Conservation (phyloP, 2,888 invertebrate genomes). For the Keiferia lycopersicella region DNA sequence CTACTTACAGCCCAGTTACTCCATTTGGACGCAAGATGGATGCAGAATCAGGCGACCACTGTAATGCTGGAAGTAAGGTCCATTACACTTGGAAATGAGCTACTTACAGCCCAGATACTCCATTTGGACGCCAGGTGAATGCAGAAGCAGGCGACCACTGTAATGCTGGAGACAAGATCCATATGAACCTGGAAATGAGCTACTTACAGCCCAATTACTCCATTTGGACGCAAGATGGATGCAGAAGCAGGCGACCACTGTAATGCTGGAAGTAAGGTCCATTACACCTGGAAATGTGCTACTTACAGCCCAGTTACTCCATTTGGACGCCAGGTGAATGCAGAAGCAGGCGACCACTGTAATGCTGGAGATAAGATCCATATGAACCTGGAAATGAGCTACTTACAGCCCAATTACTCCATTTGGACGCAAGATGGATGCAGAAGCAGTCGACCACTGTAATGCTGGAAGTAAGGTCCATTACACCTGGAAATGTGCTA, state of each 20-base stretch:
- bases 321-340: constrained; percentile 98
- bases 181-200: too few species aligned
- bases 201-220: constrained; percentile 96
- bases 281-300: too few species aligned
- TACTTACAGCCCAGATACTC: constrained; percentile 96
- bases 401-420: constrained; percentile 97
- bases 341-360: constrained; percentile 99
- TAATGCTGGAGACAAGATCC: too few species aligned
- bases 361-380: too few species aligned
- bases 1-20: constrained; percentile 94
- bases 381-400: too few species aligned
- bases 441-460: constrained; percentile 99
- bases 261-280: too few species aligned
- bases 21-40: constrained; percentile 99
- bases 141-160: constrained; percentile 98
- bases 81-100: too few species aligned
- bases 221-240: constrained; percentile 98
- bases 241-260: constrained; percentile 98
- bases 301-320: constrained; percentile 97
- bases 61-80: too few species aligned
- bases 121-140: constrained; percentile 98
- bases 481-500: too few species aligned
- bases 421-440: constrained; percentile 98
- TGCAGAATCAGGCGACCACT: constrained; percentile 98
- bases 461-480: too few species aligned